Conservation (phyloP, 1,140 invertebrate species). For the Periplaneta americana region DNA sequence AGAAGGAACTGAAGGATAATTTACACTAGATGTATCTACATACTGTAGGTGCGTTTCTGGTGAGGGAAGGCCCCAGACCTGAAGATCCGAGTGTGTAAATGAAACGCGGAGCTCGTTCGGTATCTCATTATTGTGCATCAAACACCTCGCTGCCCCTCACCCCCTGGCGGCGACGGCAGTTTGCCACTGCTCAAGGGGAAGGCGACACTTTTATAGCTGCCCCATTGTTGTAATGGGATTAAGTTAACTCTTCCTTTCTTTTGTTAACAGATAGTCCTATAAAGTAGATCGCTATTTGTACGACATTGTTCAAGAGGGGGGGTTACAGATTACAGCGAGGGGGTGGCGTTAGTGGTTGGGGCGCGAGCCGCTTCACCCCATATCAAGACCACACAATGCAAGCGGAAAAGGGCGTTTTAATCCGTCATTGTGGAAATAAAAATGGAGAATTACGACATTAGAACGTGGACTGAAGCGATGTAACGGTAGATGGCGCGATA, state of each 20-base stretch:
- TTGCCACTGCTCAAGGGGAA: too few species aligned
- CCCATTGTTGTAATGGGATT: background rate
- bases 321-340: background rate
- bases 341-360: slow-evolving; percentile 39
- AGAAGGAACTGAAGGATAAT: too few species aligned
- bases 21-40: too few species aligned
- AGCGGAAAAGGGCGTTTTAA: background rate
- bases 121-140: too few species aligned
- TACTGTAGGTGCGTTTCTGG: too few species aligned
- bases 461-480: background rate
- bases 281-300: background rate
- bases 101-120: too few species aligned
- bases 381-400: background rate
- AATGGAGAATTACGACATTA: background rate
- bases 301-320: background rate
- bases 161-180: too few species aligned
- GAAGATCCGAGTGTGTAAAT: too few species aligned
- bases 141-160: too few species aligned
- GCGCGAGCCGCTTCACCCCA: slow-evolving; percentile 25
- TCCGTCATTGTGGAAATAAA: background rate
- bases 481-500: background rate
- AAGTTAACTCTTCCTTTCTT: background rate
- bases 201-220: background rate
- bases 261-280: background rate
- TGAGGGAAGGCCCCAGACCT: too few species aligned